A percentile compares a stretch with the other conserved stretches of the same genome.
Evolutionary conservation across 2,888 invertebrate species (phyloP).

Genomic region (Volucella inflata): DNA sequence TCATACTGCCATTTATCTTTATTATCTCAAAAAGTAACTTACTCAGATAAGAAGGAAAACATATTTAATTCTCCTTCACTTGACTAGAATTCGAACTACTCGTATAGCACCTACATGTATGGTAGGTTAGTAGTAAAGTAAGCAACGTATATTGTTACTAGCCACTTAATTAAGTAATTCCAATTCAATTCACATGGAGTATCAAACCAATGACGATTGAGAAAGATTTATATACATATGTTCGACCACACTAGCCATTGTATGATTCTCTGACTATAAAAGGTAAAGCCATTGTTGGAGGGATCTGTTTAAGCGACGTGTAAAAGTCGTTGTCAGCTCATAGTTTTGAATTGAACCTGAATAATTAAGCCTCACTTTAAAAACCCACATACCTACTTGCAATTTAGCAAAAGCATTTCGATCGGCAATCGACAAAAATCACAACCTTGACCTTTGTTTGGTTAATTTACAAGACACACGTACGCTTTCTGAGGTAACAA

Average conservation of each 20-base stretch:
- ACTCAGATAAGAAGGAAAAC: background rate
- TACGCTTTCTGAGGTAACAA: constrained; percentile 25
- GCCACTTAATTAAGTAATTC: constrained; percentile 23
- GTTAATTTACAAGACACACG: constrained; percentile 53
- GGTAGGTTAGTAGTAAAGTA: background rate
- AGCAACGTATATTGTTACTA: constrained; percentile 11
- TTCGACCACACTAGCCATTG: too few relatives aligned
- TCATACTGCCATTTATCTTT: background rate
- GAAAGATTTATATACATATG: background rate
- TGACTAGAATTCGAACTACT: constrained; percentile 3
- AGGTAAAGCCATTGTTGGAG: too few relatives aligned
- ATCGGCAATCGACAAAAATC: background rate
- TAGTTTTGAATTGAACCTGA: background rate
- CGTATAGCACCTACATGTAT: background rate
- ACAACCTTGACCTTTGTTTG: constrained; percentile 66
- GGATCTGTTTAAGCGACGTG: too few relatives aligned
- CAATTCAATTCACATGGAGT: constrained; percentile 32
- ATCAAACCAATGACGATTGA: constrained; percentile 1
- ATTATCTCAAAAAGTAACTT: constrained; percentile 3
- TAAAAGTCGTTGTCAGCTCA: background rate
- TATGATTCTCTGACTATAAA: too few relatives aligned
- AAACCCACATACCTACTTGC: constrained; percentile 42
- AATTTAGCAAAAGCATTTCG: constrained; percentile 17
- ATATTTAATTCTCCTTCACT: background rate
- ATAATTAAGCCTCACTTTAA: constrained; percentile 22